Base-by-base conservation (phyloP, 2,113 vertebrate species). In the Micromys minutus region DNA sequence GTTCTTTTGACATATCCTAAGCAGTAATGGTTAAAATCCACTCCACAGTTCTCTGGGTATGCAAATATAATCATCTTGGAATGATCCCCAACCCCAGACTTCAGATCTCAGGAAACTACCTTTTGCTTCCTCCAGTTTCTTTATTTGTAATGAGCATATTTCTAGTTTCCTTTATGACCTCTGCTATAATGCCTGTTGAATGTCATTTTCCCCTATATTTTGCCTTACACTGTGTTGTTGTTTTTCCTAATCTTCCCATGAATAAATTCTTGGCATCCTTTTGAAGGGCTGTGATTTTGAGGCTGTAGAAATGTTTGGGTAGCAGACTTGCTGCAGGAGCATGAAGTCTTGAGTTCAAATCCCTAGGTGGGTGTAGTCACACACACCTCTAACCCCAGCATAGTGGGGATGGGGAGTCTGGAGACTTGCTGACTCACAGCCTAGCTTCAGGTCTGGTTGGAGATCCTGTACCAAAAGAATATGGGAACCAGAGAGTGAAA, bases 211-310 rank as follows among this genome's bases (percentile, higher is more conserved):
- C 84, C 50, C 50, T 91, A 55, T 26, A 72, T 77, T 61, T n/a
- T 75, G 12, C 57, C 16, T 45, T 84, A 17, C 45, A 26, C 69
- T 65, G 3, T 86, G 29, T 84, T 63, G 13, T 34, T 67, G 1
- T 16, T 36, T 67, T 6, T 65, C 87, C 50, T 22, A 67, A 12
- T 17, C 42, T 95, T 39, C 10, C 29, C 42, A 59, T 52, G 31
- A 59, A 63, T 71, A 69, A 76, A 87, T 50, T 61, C 80, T 86
- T 92, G 83, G 59, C 31, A 85, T 93, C 22, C 29, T 47, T 10
- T 47, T 89, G 42, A 96, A 84, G 67, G 85, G 16, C 42, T 85
- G 7, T 77, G n/a, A 55, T 47, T 83, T 88, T 34, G 52, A 85
- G 42, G 29, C 42, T 85, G 19, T 19, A 85, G 17, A 85, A 47